A percentile compares a stretch with the other conserved stretches of the same genome.
These are phyloP conservation scores for Gadus chalcogrammus DNA, from an alignment of 2,113 vertebrate genomes.

Conservation along the genomic window DNA sequence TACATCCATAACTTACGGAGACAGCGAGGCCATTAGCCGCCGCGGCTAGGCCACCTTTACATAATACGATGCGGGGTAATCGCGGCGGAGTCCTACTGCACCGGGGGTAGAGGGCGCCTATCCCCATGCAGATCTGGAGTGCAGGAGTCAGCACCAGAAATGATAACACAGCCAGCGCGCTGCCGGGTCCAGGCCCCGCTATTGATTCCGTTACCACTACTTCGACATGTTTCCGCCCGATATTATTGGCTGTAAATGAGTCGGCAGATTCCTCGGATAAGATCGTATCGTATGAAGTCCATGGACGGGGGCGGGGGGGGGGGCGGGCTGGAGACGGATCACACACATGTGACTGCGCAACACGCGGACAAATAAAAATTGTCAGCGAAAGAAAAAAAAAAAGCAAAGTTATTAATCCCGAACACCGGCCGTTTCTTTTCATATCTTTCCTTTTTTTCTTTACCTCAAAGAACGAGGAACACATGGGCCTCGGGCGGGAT, in stretches of 20 bases:
- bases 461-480: slow-evolving; percentile 57
- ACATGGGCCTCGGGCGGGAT: slow-evolving; percentile 54
- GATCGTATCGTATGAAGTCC: slow-evolving; percentile 52
- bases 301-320: slow-evolving; percentile 42
- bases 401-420: slow-evolving; percentile 65
- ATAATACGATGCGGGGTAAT: slow-evolving; percentile 71
- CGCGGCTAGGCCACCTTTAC: slow-evolving; percentile 66
- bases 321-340: slow-evolving; percentile 45
- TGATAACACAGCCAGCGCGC: neutral
- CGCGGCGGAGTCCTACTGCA: slow-evolving; percentile 58
- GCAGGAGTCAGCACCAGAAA: neutral
- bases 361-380: slow-evolving; percentile 56
- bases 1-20: slow-evolving; percentile 75
- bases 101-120: neutral
- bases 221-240: slow-evolving; percentile 4
- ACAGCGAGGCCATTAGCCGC: slow-evolving; percentile 69
- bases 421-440: slow-evolving; percentile 29
- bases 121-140: slow-evolving; percentile 24
- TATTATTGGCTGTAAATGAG: slow-evolving; percentile 28
- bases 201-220: neutral
- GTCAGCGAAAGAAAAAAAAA: slow-evolving; percentile 2
- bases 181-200: neutral
- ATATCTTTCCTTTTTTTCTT: neutral
- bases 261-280: slow-evolving; percentile 13
- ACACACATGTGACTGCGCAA: slow-evolving; percentile 51